Conservation (phyloP, 2,797 vertebrate genomes). For the Pangasius krempfi region DNA sequence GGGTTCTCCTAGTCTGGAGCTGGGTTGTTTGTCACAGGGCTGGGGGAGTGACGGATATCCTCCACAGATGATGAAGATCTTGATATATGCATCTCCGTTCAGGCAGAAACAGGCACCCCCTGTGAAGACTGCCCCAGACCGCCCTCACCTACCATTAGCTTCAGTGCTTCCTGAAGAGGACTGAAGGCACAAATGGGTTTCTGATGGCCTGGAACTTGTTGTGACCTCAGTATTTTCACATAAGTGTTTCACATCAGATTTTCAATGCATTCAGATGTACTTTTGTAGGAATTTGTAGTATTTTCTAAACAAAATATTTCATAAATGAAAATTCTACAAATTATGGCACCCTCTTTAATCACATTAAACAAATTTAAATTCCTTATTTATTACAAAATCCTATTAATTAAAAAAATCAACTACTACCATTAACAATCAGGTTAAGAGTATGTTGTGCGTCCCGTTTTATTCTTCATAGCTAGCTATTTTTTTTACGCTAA, state of each 20-base stretch:
- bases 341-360: background rate
- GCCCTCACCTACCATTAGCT: constrained; percentile 25
- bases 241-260: background rate
- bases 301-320: background rate
- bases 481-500: background rate
- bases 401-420: background rate
- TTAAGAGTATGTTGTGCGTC: background rate
- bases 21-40: constrained; percentile 22
- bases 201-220: constrained; percentile 18
- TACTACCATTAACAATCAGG: background rate
- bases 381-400: background rate
- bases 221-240: background rate
- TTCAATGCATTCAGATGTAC: background rate
- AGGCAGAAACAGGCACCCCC: constrained; percentile 45
- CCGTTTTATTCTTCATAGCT: background rate
- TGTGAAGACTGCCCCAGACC: constrained; percentile 23
- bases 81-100: constrained; percentile 56
- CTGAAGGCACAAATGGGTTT: constrained; percentile 52
- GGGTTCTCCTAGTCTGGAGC: constrained; percentile 37
- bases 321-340: background rate
- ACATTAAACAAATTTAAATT: too few relatives aligned
- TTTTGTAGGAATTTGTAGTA: background rate
- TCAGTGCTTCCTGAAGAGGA: background rate
- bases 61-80: constrained; percentile 56
- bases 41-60: constrained; percentile 53